Conservation (phyloP, 1,140 invertebrate species). For the Drosophila orosa region DNA sequence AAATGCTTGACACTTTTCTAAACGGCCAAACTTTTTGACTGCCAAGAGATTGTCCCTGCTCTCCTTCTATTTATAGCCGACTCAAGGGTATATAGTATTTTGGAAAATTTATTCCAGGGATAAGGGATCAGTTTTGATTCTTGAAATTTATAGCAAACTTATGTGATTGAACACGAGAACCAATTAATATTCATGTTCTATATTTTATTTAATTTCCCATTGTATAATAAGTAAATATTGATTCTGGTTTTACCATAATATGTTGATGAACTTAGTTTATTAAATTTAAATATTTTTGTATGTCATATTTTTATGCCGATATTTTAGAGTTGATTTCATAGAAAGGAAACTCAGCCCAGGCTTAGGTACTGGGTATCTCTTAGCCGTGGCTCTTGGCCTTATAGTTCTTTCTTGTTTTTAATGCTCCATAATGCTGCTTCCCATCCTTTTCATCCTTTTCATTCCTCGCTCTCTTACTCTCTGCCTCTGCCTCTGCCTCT, state of each 20-base stretch:
- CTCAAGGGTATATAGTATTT: conserved; percentile 13
- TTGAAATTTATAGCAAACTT: not conserved
- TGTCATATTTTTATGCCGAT: not conserved
- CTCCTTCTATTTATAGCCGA: conserved; percentile 9
- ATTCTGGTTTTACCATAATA: not conserved
- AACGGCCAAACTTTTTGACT: conserved; percentile 81
- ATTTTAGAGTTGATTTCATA: not conserved
- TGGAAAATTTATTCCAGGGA: not conserved
- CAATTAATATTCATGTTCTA: not conserved
- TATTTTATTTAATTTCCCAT: not conserved
- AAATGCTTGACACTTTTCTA: conserved; percentile 82
- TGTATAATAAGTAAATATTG: not conserved
- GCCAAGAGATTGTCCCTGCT: conserved; percentile 64
- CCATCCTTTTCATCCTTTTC: conserved; percentile 9
- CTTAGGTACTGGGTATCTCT: not conserved
- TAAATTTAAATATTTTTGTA: not conserved
- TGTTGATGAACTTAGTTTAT: not conserved
- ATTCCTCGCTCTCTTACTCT: conserved; percentile 1
- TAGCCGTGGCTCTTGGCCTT: not conserved
- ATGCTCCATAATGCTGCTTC: conserved; percentile 68
- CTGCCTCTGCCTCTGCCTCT: conserved; percentile 35
- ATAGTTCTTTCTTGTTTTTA: conserved; percentile 53
- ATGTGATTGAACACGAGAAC: no score
- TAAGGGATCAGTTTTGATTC: not conserved
- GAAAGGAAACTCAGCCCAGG: no score